These are phyloP conservation scores for Seriola dumerili DNA, from an alignment of 2,113 vertebrate species.

Conservation along the genomic window DNA sequence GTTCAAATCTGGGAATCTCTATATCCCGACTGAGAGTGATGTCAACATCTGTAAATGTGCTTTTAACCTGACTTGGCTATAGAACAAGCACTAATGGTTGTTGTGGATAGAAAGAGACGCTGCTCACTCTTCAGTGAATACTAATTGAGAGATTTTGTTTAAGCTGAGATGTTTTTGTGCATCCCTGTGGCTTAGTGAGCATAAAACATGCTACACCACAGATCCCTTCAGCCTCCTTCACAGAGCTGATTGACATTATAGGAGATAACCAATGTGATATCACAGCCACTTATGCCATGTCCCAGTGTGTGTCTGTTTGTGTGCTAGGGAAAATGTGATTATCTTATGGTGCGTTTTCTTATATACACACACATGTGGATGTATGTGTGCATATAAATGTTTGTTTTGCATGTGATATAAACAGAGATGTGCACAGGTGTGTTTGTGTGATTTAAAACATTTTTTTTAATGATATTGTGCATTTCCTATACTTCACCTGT, in stretches of 20 bases:
- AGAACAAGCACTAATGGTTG: constrained; percentile 30
- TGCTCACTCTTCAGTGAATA: constrained; percentile 12
- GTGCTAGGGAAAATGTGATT: constrained; percentile 22
- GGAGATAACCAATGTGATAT: neutral
- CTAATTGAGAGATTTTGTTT: constrained; percentile 46
- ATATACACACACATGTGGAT: neutral
- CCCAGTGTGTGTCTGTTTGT: constrained; percentile 50
- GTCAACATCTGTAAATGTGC: constrained; percentile 2
- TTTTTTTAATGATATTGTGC: neutral
- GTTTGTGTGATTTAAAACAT: neutral
- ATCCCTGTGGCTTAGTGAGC: neutral
- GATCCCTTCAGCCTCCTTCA: neutral
- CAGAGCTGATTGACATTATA: neutral
- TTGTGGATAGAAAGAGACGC: constrained; percentile 45
- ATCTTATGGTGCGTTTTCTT: constrained; percentile 1
- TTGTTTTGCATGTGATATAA: constrained; percentile 51
- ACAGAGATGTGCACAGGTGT: constrained; percentile 1
- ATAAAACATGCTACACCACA: constrained; percentile 2
- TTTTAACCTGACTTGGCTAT: constrained; percentile 34
- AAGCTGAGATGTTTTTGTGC: constrained; percentile 4
- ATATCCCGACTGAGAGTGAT: constrained; percentile 8
- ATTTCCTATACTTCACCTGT: neutral
- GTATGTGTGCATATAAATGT: constrained; percentile 23
- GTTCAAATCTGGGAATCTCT: neutral
- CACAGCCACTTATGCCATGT: constrained; percentile 45